Evolutionary conservation across 2,113 vertebrate genomes (phyloP).

Genomic region (Strigops habroptila): DNA sequence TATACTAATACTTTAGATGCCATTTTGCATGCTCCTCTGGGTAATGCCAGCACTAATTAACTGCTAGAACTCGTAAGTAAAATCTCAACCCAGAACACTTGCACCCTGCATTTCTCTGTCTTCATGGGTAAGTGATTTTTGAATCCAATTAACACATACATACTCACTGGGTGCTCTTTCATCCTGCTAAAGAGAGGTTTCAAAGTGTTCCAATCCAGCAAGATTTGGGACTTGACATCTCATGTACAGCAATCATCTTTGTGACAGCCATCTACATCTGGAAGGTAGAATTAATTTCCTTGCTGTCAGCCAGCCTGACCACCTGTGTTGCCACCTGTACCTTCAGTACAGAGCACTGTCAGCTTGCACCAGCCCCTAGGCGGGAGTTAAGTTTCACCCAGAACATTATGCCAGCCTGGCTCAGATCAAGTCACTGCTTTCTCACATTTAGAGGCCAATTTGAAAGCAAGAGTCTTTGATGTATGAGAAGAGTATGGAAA

Average conservation of each 20-base stretch:
- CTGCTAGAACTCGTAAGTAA: not conserved
- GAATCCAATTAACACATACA: not conserved
- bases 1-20: not conserved
- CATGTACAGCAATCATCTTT: not conserved
- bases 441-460: not conserved
- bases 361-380: not conserved
- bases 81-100: not conserved
- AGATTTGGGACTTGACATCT: not conserved
- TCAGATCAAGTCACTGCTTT: not conserved
- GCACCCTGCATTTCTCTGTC: not conserved
- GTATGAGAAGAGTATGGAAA: not conserved
- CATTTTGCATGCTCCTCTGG: not conserved
- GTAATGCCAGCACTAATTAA: not conserved
- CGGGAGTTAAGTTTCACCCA: not conserved
- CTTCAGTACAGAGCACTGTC: not conserved
- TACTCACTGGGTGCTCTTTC: not conserved
- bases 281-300: not conserved
- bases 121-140: not conserved
- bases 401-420: not conserved
- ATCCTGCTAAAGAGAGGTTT: not conserved
- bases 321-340: not conserved
- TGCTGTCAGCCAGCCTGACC: not conserved
- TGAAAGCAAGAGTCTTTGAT: not conserved
- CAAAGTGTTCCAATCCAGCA: not conserved
- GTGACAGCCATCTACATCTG: not conserved